Evolutionary conservation across 2,888 invertebrate genomes (phyloP).

Genomic region (Cephus pulcher): DNA sequence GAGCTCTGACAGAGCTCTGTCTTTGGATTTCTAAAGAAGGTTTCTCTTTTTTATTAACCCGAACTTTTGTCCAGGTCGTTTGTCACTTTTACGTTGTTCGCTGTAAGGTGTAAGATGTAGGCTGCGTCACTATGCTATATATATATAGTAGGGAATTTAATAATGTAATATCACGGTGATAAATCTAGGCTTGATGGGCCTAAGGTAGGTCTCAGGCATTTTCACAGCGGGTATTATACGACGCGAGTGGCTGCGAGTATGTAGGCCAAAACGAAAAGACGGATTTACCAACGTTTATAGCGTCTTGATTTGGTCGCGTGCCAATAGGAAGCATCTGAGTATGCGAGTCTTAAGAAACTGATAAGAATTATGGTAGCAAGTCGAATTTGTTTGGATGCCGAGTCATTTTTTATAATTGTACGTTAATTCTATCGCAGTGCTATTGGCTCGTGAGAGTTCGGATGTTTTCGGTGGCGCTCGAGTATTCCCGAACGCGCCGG

Average conservation of each 20-base stretch:
- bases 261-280: neutral
- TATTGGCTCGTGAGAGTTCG: neutral
- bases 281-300: neutral
- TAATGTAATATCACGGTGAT: neutral
- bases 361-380: neutral
- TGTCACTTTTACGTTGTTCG: neutral
- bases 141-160: neutral
- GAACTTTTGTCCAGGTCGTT: neutral
- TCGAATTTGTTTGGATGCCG: neutral
- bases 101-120: neutral
- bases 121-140: neutral
- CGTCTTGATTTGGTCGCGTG: neutral
- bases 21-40: neutral
- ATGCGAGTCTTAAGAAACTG: neutral
- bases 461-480: slow-evolving; percentile 50
- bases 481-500: slow-evolving; percentile 47
- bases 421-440: neutral
- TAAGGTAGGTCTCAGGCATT: neutral
- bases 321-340: neutral
- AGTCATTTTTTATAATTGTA: neutral
- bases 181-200: neutral
- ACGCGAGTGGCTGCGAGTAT: neutral
- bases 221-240: neutral
- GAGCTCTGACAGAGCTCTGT: neutral
- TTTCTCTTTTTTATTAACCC: neutral